Base-by-base conservation (phyloP, 2,888 invertebrate genomes). In the Clunio marinus region DNA sequence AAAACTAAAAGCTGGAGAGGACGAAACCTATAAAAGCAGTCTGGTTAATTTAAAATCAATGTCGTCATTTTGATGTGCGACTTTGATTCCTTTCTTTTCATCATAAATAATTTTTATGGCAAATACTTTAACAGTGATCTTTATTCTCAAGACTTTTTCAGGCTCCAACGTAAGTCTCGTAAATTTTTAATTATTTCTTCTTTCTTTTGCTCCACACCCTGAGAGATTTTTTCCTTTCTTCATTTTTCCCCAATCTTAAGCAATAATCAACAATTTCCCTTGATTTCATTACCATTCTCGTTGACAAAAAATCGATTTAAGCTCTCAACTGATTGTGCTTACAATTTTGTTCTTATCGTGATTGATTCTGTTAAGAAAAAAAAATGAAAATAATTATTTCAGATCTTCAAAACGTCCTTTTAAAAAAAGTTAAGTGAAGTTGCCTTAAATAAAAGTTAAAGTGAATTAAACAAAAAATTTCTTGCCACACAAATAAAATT, bases 311-410 rank as follows among this genome's bases (percentile, higher is more conserved):
- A 32, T 35, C 20, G n/a, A 20, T 13, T 20, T 45, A 24, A 57
- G 57, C 13, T n/a, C 55, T 66, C 66, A 66, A 28, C 66, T 66
- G 28, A 66, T 55, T 32, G 66, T 66, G 27, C 28, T 66, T 17
- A 66, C 24, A 66, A 55, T 66, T 45, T 66, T 28, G 66, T 66
- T 46, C 55, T 66, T 45, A 51, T 66, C 45, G 66, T 66, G 20
- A 1, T 28, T 55, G 24, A 66, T 55, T 66, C 66, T 66, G 66
- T 46, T 8, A 46, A 46, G 22, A 20, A 25, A 41, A 46, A 63
- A 66, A 27, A 62, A 57, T 2, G n/a, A 25, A 27, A 57, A 5
- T 13, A 8, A 25, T 27, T 57, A 27, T 57, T 8, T 5, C 5
- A 5, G 3, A 24, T 3, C 17, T 55, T 7, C 2, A 13, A 2